These are phyloP conservation scores for Heliangelus exortis DNA, from an alignment of 2,797 vertebrate species.

Conservation along the genomic window DNA sequence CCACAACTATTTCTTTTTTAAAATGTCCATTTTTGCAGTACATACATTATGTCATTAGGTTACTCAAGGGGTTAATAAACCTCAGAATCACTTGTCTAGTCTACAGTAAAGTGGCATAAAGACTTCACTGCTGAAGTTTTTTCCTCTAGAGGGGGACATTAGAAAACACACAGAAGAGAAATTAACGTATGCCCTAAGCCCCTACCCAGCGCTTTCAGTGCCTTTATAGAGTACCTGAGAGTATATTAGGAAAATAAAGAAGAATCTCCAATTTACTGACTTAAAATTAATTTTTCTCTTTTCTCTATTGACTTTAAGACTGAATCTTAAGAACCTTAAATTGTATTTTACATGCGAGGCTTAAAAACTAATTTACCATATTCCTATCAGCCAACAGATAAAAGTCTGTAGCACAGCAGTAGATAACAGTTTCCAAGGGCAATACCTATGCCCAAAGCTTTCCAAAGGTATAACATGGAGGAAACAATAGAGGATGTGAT, in stretches of 20 bases:
- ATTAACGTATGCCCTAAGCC: constrained; percentile 2
- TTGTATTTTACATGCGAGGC: constrained; percentile 11
- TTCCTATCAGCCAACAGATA: constrained; percentile 7
- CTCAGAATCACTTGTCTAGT: constrained; percentile 31
- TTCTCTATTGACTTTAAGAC: constrained; percentile 8
- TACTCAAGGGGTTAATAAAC: constrained; percentile 46
- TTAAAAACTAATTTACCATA: constrained; percentile 37
- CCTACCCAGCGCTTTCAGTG: constrained; percentile 13
- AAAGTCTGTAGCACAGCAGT: background rate
- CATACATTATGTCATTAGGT: background rate
- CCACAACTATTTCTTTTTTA: background rate
- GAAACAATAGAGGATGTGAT: constrained; percentile 30
- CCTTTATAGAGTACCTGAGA: constrained; percentile 7
- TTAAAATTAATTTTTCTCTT: background rate
- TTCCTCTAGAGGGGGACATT: constrained; percentile 1
- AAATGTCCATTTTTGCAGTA: constrained; percentile 9
- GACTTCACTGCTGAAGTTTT: background rate
- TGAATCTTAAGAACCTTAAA: constrained; percentile 23
- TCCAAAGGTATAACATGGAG: background rate
- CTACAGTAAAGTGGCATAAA: constrained; percentile 33
- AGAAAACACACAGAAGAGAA: constrained; percentile 46
- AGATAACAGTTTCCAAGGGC: constrained; percentile 11
- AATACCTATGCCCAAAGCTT: constrained; percentile 9
- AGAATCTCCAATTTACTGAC: constrained; percentile 42
- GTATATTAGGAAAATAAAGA: constrained; percentile 47